Base-by-base conservation (phyloP, 2,113 vertebrate species). In the Salvator merianae region DNA sequence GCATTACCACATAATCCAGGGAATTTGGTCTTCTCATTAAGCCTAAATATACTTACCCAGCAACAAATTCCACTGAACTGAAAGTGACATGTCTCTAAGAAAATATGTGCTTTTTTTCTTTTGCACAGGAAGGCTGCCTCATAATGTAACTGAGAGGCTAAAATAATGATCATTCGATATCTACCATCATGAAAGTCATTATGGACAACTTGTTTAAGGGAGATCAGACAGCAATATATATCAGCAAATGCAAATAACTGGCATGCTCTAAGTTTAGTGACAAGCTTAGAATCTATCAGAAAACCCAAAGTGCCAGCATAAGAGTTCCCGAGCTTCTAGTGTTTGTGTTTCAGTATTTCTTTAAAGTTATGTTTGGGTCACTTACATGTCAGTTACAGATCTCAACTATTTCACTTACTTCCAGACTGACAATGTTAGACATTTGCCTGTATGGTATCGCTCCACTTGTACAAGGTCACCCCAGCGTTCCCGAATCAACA, bases 381-480 rank as follows among this genome's bases (percentile, higher is more conserved):
- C 2, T 18, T n/a, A 18, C 32, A 69, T 69, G 8, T 53, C 28
- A n/a, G 36, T 30, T 66, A 28, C 14, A 84, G 10, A 30, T 14
- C 43, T 53, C 85, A 82, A 73, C 91, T 92, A 82, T 82, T 90
- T 83, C 75, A 96, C 98, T 97, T 98, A 99, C 99, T 99, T 99
- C 99, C 99, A 99, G 92, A 99, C 98, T 65, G 97, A 95, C 40
- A 99, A 97, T 0, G 97, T 98, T 90, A 99, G 98, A 91, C 97
- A 98, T 94, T 99, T 99, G 75, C 98, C 98, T 4, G 98, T 97
- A 70, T 98, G 87, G 50, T 99, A 99, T 90, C 97, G 95, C 93
- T 99, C 99, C 89, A 99, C 98, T 90, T 99, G 98, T 86, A 99
- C 99, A 69, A 99, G 97, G 94, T 99, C 99, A n/a, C 99, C 99